These are phyloP conservation scores for Osmerus eperlanus DNA, from an alignment of 2,113 vertebrate genomes.

Conservation along the genomic window DNA sequence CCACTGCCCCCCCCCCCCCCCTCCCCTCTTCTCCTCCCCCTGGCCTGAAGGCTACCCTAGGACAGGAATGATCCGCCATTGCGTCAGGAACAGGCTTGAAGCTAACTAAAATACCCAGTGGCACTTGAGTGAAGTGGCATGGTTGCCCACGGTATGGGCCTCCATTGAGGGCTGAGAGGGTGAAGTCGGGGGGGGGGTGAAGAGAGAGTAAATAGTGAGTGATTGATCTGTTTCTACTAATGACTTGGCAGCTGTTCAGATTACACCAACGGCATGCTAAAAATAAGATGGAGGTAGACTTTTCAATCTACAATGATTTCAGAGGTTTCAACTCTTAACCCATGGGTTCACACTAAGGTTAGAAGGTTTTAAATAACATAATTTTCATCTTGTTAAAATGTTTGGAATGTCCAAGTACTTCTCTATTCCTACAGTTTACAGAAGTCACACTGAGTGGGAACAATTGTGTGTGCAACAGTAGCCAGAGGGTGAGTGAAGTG, in stretches of 20 bases:
- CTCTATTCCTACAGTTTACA: conserved; percentile 11
- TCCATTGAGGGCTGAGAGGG: background rate
- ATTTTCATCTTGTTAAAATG: background rate
- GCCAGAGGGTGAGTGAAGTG: background rate
- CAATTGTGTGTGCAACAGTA: background rate
- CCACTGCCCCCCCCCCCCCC: too few species aligned
- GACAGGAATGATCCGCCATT: background rate
- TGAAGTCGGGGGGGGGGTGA: background rate
- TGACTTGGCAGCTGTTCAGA: conserved; percentile 8
- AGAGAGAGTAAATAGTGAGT: conserved; percentile 3
- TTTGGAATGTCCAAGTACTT: background rate
- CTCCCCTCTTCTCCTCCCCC: background rate
- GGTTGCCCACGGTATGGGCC: background rate
- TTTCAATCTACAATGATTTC: background rate
- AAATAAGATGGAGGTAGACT: background rate
- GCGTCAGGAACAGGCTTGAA: background rate
- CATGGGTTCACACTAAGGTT: background rate
- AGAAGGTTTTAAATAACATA: background rate
- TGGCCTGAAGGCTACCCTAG: background rate
- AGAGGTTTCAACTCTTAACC: too few species aligned
- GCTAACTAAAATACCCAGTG: conserved; percentile 25
- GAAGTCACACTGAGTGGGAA: background rate
- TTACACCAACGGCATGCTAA: background rate
- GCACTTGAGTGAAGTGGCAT: conserved; percentile 35
- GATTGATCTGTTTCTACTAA: conserved; percentile 9